Evolutionary conservation across 2,113 vertebrate species (phyloP).

Genomic region (Hippocampus zosterae): DNA sequence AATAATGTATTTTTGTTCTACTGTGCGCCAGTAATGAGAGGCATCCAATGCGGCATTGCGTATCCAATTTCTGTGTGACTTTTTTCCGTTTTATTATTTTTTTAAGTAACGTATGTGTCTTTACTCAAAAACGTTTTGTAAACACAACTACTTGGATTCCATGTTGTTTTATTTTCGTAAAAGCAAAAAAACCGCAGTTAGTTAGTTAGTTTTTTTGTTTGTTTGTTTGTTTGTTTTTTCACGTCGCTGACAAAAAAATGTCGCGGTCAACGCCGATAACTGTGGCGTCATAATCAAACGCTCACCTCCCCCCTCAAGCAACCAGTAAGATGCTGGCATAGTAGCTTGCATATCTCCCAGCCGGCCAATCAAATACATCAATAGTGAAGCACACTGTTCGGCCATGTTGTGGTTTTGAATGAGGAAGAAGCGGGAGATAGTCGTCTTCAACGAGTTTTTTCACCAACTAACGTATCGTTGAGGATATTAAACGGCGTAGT

Average conservation of each 20-base stretch:
- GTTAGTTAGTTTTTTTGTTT: too few relatives aligned
- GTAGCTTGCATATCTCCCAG: conserved; percentile 11
- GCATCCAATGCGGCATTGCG: too few relatives aligned
- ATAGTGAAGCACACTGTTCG: conserved; percentile 48
- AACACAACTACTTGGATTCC: too few relatives aligned
- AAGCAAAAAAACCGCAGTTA: too few relatives aligned
- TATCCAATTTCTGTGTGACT: not conserved
- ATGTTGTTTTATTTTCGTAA: too few relatives aligned
- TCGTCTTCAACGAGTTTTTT: conserved; percentile 66
- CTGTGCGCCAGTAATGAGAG: too few relatives aligned
- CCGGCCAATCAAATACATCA: conserved; percentile 59
- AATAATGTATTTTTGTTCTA: too few relatives aligned
- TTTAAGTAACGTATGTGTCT: too few relatives aligned
- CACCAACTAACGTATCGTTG: conserved; percentile 40
- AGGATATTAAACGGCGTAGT: conserved; percentile 15
- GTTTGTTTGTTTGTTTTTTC: not conserved
- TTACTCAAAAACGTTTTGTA: too few relatives aligned
- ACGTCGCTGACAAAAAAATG: not conserved
- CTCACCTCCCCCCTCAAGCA: conserved; percentile 9
- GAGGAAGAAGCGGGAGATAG: conserved; percentile 82
- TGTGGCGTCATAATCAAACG: conserved; percentile 39
- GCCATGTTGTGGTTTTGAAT: conserved; percentile 84
- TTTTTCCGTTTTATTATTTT: not conserved
- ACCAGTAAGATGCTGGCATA: conserved; percentile 26
- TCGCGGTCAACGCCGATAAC: not conserved